These are phyloP conservation scores for Lucilia sericata DNA, from an alignment of 1,140 invertebrate species.

Conservation along the genomic window DNA sequence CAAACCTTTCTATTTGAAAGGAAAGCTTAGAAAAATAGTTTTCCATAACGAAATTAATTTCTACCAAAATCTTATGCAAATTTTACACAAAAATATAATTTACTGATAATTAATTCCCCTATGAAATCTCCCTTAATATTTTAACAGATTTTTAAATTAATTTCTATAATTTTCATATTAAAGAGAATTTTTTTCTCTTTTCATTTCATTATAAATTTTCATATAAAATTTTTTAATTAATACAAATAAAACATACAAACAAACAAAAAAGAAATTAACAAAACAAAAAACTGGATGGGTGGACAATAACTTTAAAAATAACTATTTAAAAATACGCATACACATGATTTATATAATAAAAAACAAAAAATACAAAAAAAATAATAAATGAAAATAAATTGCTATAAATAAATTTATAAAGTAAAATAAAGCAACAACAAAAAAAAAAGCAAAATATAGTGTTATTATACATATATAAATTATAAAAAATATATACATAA, in stretches of 20 bases:
- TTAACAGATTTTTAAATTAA: neutral
- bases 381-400: slow-evolving; percentile 31
- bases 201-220: slow-evolving; percentile 20
- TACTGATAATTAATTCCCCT: neutral
- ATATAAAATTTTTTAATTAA: slow-evolving; percentile 24
- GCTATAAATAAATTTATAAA: slow-evolving; percentile 43
- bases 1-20: too few species aligned
- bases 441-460: neutral
- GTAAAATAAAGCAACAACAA: neutral
- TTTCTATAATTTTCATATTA: neutral
- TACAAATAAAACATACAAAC: slow-evolving; percentile 44
- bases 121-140: neutral
- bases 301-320: slow-evolving; percentile 64
- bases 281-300: slow-evolving; percentile 66
- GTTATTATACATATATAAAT: neutral
- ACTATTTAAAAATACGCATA: slow-evolving; percentile 45
- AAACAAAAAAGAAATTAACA: slow-evolving; percentile 48
- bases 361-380: slow-evolving; percentile 51
- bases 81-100: too few species aligned
- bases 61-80: too few species aligned
- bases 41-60: too few species aligned
- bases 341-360: slow-evolving; percentile 38
- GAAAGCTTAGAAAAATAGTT: too few species aligned
- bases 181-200: neutral
- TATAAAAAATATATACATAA: neutral